Conservation (phyloP, 2,888 invertebrate species). For the Platycheirus albimanus region DNA sequence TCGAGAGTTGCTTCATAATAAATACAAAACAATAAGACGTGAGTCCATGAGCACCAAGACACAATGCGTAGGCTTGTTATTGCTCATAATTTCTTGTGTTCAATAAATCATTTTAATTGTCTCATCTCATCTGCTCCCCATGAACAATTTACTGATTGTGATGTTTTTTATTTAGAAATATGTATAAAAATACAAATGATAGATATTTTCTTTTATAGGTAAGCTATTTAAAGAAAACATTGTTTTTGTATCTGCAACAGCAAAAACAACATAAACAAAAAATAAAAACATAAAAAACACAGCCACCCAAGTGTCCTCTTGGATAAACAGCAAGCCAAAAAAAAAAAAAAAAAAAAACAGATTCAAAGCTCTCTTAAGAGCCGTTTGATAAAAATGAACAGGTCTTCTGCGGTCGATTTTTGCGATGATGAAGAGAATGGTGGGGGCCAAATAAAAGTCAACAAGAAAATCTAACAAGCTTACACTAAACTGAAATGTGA, state of each 20-base stretch:
- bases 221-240: slow-evolving; percentile 55
- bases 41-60: background rate
- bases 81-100: background rate
- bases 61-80: slow-evolving; percentile 31
- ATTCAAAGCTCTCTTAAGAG: slow-evolving; percentile 30
- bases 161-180: too few relatives aligned
- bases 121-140: slow-evolving; percentile 10
- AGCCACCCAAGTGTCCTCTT: too few relatives aligned
- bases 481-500: slow-evolving; percentile 24
- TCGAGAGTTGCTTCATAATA: slow-evolving; percentile 42
- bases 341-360: too few relatives aligned
- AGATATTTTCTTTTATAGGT: background rate
- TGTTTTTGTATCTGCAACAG: slow-evolving; percentile 42
- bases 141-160: slow-evolving; percentile 7
- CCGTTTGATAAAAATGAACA: too few relatives aligned
- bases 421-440: too few relatives aligned
- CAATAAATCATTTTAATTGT: slow-evolving; percentile 47
- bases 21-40: slow-evolving; percentile 36
- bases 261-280: background rate
- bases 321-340: slow-evolving; percentile 4
- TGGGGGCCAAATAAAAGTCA: too few relatives aligned
- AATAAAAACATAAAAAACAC: background rate
- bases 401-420: slow-evolving; percentile 15
- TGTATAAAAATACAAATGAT: background rate
- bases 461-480: slow-evolving; percentile 25